Conservation (phyloP, 30 jellyfish, hydroid and myxozoan genomes). For the Cassiopea xamachana region DNA sequence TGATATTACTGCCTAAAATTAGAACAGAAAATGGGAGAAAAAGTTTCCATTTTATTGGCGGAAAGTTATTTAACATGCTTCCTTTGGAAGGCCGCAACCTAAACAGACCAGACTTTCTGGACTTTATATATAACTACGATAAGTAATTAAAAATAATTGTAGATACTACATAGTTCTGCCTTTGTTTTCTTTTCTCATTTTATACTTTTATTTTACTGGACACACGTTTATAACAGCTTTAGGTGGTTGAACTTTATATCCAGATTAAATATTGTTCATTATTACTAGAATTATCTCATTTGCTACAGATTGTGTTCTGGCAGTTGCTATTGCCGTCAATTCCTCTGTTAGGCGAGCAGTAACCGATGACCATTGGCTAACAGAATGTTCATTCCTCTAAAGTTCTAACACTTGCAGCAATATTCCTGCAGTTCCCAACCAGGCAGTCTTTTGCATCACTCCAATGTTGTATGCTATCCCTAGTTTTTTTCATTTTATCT, state of each 20-base stretch:
- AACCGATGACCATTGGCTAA: neutral
- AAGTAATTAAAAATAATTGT: conserved; percentile 20
- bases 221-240: conserved; percentile 14
- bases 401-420: neutral
- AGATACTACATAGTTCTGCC: neutral
- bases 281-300: neutral
- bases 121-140: conserved; percentile 23
- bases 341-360: too few relatives aligned
- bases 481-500: neutral
- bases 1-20: conserved; percentile 16
- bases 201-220: conserved; percentile 3
- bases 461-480: neutral
- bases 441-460: neutral
- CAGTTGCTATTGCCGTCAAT: too few relatives aligned
- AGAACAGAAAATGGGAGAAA: conserved; percentile 32
- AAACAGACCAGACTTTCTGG: conserved; percentile 21
- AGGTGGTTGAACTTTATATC: conserved; percentile 1
- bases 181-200: neutral
- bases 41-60: conserved; percentile 32
- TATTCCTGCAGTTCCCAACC: neutral
- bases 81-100: conserved; percentile 42
- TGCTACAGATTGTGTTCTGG: too few relatives aligned
- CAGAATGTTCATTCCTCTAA: neutral
- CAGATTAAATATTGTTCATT: conserved; percentile 11
- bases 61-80: conserved; percentile 28